Conservation (phyloP, 2,113 vertebrate genomes). For the Camelus dromedarius region DNA sequence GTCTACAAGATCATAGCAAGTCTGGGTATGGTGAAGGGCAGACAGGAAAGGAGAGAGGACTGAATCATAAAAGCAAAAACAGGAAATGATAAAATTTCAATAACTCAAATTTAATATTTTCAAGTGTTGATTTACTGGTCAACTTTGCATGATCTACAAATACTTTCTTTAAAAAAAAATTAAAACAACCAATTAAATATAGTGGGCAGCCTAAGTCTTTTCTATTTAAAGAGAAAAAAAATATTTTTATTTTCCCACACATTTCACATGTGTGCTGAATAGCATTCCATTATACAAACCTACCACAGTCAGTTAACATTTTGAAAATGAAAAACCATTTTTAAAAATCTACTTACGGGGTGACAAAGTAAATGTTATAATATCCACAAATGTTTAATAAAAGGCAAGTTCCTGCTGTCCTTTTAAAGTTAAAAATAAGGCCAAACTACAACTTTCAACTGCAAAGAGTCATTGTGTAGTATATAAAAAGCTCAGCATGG, state of each 20-base stretch:
- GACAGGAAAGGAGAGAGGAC: neutral
- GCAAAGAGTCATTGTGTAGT: constrained; percentile 72
- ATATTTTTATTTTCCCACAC: constrained; percentile 57
- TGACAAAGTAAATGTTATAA: constrained; percentile 71
- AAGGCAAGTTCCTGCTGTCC: constrained; percentile 70
- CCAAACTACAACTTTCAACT: constrained; percentile 71
- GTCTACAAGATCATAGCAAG: constrained; percentile 19
- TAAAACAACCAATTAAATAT: constrained; percentile 52
- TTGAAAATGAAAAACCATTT: constrained; percentile 64
- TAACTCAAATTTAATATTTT: constrained; percentile 44
- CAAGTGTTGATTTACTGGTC: constrained; percentile 35
- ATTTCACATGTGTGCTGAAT: constrained; percentile 22
- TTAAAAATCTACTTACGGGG: constrained; percentile 63
- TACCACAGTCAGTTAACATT: constrained; percentile 41
- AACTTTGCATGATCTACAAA: constrained; percentile 30
- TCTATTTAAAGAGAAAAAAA: neutral
- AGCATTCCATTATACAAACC: constrained; percentile 34
- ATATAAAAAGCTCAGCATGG: constrained; percentile 81
- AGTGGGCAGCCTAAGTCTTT: constrained; percentile 38
- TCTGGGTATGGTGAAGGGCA: neutral
- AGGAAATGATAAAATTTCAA: constrained; percentile 39
- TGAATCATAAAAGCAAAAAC: neutral
- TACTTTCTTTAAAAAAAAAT: constrained; percentile 24
- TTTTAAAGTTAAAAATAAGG: constrained; percentile 79
- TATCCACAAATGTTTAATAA: constrained; percentile 62